Percentiles rank a stretch among this genome's conserved stretches.
phyloP scores from a whole-genome alignment of 2,113 vertebrate genomes.

The Lepus americanus region DNA sequence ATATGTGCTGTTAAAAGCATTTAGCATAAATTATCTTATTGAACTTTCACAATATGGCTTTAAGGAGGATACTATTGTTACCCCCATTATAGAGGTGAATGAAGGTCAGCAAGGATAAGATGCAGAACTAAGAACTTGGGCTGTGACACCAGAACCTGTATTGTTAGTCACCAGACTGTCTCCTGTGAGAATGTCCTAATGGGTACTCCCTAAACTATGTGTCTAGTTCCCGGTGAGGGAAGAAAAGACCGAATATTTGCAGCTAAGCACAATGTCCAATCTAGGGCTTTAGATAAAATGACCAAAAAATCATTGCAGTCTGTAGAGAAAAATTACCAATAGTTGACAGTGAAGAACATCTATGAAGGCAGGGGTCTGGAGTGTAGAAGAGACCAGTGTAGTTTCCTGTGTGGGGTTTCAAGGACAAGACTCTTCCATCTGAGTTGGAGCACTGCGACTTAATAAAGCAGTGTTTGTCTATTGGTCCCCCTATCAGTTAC shows the following conservation, averaged over 20 bases:
- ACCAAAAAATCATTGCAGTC: constrained; percentile 18
- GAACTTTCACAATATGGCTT: neutral
- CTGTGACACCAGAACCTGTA: neutral
- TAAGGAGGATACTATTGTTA: neutral
- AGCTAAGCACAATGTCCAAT: neutral
- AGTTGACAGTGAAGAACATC: neutral
- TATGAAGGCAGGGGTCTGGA: neutral
- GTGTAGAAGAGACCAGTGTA: neutral
- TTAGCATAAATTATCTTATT: neutral
- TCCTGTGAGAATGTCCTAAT: neutral
- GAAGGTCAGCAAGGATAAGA: neutral
- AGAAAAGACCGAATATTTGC: neutral
- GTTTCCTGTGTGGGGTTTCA: neutral
- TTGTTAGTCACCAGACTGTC: neutral
- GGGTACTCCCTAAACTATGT: neutral
- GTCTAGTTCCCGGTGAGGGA: neutral
- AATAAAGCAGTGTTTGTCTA: neutral
- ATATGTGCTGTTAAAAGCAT: neutral
- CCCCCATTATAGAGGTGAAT: neutral
- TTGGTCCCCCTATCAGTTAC: neutral
- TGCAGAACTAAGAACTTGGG: neutral
- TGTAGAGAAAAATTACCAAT: constrained; percentile 18
- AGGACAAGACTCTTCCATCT: neutral
- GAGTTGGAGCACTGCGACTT: neutral
- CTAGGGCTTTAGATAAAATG: constrained; percentile 14